phyloP scores from a whole-genome alignment of 1,140 invertebrate species.

The Rhagoletis pomonella region DNA sequence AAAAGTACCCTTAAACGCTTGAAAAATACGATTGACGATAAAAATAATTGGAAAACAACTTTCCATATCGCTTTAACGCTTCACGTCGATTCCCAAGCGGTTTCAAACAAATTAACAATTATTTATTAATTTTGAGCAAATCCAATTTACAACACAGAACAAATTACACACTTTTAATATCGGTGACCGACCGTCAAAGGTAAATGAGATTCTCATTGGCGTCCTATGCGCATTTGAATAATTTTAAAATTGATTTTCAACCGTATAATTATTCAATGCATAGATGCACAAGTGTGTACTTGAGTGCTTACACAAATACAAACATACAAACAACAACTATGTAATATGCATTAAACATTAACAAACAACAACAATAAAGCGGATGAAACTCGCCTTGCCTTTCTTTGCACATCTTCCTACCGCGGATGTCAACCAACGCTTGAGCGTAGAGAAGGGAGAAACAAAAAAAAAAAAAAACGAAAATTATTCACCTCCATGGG shows the following conservation, averaged over 20 bases:
- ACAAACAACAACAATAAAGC: neutral
- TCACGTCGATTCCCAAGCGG: neutral
- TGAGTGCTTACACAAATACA: neutral
- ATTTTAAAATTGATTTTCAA: constrained; percentile 24
- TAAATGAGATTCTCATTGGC: too few species aligned
- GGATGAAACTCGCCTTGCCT: neutral
- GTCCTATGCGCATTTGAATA: neutral
- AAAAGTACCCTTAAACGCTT: too few species aligned
- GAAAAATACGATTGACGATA: neutral
- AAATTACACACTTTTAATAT: constrained; percentile 14
- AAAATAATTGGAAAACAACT: neutral
- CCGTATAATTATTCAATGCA: constrained; percentile 39
- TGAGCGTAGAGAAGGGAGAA: too few species aligned
- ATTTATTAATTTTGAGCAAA: constrained; percentile 36
- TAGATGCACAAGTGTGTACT: constrained; percentile 26
- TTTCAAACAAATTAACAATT: constrained; percentile 25
- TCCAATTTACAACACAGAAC: neutral
- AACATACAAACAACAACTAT: neutral
- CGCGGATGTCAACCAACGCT: too few species aligned
- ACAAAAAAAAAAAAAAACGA: too few species aligned
- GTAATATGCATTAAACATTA: too few species aligned
- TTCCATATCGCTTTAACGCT: neutral
- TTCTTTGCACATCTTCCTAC: too few species aligned
- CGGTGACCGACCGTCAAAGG: neutral
- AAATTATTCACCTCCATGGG: neutral